phyloP scores from a whole-genome alignment of 2,797 vertebrate species.

The Menidia menidia region DNA sequence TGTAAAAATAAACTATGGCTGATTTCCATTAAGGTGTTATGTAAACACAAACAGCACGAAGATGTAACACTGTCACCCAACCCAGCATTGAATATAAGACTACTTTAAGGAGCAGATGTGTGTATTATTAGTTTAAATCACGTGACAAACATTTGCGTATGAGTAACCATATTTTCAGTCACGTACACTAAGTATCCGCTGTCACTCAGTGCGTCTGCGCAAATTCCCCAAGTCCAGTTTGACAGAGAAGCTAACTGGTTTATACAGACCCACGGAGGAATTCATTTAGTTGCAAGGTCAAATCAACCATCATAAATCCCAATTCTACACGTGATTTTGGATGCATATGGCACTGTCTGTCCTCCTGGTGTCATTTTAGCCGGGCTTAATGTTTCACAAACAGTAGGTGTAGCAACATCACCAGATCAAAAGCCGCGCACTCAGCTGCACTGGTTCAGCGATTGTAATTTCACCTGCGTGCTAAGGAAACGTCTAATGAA shows the following conservation, averaged over 20 bases:
- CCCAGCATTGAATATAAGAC: neutral
- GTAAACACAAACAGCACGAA: neutral
- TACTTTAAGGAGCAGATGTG: neutral
- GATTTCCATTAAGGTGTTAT: neutral
- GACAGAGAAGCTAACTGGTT: constrained; percentile 21
- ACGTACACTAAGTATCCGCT: neutral
- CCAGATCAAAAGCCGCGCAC: constrained; percentile 10
- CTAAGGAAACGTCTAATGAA: neutral
- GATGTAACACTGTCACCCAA: neutral
- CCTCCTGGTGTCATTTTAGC: neutral
- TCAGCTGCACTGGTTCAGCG: constrained; percentile 26
- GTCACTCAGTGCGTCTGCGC: constrained; percentile 30
- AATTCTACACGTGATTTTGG: neutral
- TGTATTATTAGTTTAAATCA: neutral
- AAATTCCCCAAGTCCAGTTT: constrained; percentile 16
- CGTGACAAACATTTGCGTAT: neutral
- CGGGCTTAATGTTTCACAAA: constrained; percentile 6
- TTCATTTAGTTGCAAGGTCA: neutral
- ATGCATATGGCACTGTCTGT: neutral
- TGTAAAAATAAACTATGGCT: neutral
- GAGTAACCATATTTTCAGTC: neutral
- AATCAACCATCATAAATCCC: neutral
- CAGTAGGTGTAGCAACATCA: constrained; percentile 1
- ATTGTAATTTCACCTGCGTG: constrained; percentile 8
- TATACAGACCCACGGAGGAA: neutral